phyloP scores from a whole-genome alignment of 2,888 invertebrate species.

The Drosophila bunnanda region DNA sequence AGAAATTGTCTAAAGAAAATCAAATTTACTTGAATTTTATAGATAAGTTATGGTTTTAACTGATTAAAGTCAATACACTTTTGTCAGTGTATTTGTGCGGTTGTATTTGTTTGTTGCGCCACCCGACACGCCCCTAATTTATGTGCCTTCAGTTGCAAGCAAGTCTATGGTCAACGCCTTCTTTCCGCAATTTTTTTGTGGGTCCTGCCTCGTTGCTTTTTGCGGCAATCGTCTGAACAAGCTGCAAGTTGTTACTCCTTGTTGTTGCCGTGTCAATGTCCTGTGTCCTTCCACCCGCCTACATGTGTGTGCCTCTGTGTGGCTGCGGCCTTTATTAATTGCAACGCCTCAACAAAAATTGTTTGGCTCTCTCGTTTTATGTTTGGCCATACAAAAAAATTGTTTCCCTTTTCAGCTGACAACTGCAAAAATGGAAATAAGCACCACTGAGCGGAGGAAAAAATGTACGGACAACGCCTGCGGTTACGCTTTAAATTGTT shows the following conservation, averaged over 20 bases:
- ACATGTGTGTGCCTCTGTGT: slow-evolving; percentile 25
- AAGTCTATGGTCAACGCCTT: slow-evolving; percentile 63
- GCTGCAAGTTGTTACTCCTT: slow-evolving; percentile 32
- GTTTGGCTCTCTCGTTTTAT: slow-evolving; percentile 62
- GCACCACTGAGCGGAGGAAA: slow-evolving; percentile 29
- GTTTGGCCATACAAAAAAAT: slow-evolving; percentile 37
- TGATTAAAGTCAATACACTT: background rate
- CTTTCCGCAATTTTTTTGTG: slow-evolving; percentile 48
- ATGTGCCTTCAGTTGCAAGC: slow-evolving; percentile 74
- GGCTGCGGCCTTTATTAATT: slow-evolving; percentile 74
- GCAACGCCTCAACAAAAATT: slow-evolving; percentile 77
- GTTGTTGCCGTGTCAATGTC: slow-evolving; percentile 65
- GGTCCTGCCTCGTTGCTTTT: slow-evolving; percentile 27
- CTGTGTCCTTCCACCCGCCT: slow-evolving; percentile 38
- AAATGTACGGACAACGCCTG: slow-evolving; percentile 59
- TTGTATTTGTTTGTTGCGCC: slow-evolving; percentile 28
- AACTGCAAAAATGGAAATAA: slow-evolving; percentile 43
- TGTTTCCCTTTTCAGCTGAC: slow-evolving; percentile 46
- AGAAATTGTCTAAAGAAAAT: background rate
- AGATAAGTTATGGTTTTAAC: too few relatives aligned
- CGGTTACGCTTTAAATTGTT: slow-evolving; percentile 73
- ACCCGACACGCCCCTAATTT: slow-evolving; percentile 72
- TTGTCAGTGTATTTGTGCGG: slow-evolving; percentile 11
- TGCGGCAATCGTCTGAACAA: slow-evolving; percentile 29
- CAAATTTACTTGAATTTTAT: background rate